Evolutionary conservation across 2,797 vertebrate species (phyloP).

Genomic region (Megalops cyprinoides): DNA sequence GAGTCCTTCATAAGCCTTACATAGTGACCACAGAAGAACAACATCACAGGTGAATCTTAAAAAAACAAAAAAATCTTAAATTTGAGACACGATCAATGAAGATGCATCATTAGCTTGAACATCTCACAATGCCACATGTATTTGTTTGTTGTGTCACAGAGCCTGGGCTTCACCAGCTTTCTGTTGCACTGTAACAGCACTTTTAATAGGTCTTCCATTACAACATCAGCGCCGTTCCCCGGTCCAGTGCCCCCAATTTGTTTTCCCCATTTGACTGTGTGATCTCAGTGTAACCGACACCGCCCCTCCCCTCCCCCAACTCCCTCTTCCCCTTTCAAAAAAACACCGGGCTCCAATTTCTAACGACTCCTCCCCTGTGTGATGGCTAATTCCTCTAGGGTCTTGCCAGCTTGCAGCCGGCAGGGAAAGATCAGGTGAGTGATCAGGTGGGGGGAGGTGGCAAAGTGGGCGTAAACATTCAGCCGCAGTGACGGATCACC

Average conservation of each 20-base stretch:
- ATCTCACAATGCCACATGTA: too few relatives aligned
- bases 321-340: not conserved
- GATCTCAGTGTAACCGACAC: not conserved
- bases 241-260: not conserved
- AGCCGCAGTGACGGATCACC: not conserved
- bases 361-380: not conserved
- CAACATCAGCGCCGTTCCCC: not conserved
- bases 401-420: not conserved
- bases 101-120: too few relatives aligned
- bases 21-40: too few relatives aligned
- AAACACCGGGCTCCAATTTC: constrained; percentile 4
- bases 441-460: not conserved
- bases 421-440: constrained; percentile 4
- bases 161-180: not conserved
- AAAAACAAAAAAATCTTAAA: too few relatives aligned
- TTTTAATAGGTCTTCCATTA: not conserved
- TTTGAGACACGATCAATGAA: too few relatives aligned
- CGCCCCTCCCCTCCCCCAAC: not conserved
- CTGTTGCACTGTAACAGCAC: not conserved
- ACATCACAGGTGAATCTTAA: too few relatives aligned
- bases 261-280: not conserved
- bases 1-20: too few relatives aligned
- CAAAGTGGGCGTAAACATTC: not conserved
- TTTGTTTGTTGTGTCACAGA: too few relatives aligned
- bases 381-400: not conserved